Percentiles rank a stretch among this genome's conserved stretches.
phyloP scores from a whole-genome alignment of 2,113 vertebrate genomes.

The Neodon shergylaensis region DNA sequence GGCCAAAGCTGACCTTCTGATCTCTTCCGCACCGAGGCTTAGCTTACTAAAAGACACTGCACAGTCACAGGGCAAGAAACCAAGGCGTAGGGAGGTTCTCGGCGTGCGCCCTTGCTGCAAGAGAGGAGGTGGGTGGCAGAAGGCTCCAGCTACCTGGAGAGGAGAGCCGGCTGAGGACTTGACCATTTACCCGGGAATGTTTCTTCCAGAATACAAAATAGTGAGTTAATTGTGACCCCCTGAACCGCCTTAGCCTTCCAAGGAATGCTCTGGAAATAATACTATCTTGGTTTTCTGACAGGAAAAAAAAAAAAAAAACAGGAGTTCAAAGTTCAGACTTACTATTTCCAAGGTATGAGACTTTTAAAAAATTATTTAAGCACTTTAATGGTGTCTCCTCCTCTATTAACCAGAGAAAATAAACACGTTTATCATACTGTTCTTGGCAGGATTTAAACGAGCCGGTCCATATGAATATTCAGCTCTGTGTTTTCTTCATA shows the following conservation, averaged over 20 bases:
- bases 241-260: neutral
- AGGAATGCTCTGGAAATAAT: slow-evolving; percentile 12
- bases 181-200: neutral
- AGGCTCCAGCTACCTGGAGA: neutral
- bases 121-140: neutral
- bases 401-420: neutral
- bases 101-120: neutral
- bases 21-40: neutral
- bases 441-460: slow-evolving; percentile 8
- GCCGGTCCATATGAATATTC: neutral
- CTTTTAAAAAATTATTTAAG: neutral
- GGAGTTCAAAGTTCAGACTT: slow-evolving; percentile 38
- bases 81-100: neutral
- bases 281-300: neutral
- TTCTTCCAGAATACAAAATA: slow-evolving; percentile 10
- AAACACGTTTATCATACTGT: neutral
- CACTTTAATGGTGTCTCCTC: slow-evolving; percentile 5
- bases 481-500: neutral
- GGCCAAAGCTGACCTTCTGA: neutral
- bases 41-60: neutral
- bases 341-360: slow-evolving; percentile 37
- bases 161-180: neutral
- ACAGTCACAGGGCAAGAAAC: neutral
- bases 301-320: neutral
- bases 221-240: neutral